A percentile compares a stretch with the other conserved stretches of the same genome.
These are phyloP conservation scores for Sebastes reedi DNA, from an alignment of 2,797 vertebrate genomes.

Conservation along the genomic window DNA sequence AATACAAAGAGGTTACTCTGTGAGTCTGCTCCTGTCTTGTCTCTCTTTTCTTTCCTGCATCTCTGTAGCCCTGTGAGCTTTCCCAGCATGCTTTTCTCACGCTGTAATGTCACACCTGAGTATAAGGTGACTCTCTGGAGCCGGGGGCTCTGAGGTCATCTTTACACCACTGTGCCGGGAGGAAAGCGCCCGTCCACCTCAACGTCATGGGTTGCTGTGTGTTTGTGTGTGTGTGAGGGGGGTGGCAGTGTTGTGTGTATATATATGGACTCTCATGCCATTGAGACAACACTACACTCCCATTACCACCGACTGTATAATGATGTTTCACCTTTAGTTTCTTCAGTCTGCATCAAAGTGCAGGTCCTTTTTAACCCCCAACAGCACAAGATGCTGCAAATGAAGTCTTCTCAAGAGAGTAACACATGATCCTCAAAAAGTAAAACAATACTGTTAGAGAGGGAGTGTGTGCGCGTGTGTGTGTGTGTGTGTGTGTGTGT, in stretches of 20 bases:
- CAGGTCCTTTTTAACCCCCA: neutral
- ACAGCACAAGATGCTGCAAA: neutral
- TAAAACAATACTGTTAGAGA: neutral
- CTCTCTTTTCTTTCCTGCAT: constrained; percentile 20
- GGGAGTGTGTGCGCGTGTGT: neutral
- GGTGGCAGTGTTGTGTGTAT: neutral
- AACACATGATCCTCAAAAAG: neutral
- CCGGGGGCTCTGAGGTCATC: constrained; percentile 70
- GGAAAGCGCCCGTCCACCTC: constrained; percentile 32
- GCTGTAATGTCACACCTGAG: constrained; percentile 85
- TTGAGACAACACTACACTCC: neutral
- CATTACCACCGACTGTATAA: constrained; percentile 24
- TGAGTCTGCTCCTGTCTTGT: constrained; percentile 8
- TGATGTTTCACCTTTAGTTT: constrained; percentile 20
- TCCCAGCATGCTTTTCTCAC: constrained; percentile 81
- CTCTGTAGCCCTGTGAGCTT: constrained; percentile 49
- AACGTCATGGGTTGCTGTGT: neutral
- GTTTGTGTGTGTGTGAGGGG: neutral
- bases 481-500: neutral
- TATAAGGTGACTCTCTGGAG: constrained; percentile 79
- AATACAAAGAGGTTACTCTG: constrained; percentile 31
- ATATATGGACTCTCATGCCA: neutral
- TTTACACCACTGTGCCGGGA: constrained; percentile 67
- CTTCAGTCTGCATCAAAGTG: neutral
- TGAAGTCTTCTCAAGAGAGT: neutral